phyloP scores from a whole-genome alignment of 1,140 invertebrate genomes.

The Hylaeus volcanicus region DNA sequence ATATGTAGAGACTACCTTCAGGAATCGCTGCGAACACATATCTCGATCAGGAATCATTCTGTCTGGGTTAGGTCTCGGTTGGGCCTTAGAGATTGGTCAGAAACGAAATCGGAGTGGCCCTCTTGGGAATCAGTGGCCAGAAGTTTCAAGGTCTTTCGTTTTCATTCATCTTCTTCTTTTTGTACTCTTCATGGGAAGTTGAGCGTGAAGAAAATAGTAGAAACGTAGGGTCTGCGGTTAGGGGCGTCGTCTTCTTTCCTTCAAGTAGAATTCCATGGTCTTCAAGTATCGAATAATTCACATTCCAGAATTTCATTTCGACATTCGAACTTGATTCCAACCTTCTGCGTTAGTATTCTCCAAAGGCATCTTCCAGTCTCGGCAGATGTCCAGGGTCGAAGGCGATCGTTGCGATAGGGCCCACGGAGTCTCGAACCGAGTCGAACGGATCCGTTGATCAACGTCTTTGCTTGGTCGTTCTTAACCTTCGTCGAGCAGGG shows the following conservation, averaged over 20 bases:
- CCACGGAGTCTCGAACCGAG: neutral
- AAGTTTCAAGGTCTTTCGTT: neutral
- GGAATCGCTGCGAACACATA: conserved; percentile 63
- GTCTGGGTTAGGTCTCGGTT: neutral
- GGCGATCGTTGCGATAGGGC: neutral
- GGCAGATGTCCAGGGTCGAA: neutral
- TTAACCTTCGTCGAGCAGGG: conserved; percentile 54
- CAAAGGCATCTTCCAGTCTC: neutral
- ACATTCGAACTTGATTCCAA: no score
- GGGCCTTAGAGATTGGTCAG: neutral
- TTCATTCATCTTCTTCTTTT: neutral
- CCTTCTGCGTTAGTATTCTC: no score
- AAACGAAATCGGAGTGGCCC: neutral
- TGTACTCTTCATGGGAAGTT: neutral
- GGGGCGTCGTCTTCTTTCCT: neutral
- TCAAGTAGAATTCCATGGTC: no score
- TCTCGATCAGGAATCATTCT: conserved; percentile 56
- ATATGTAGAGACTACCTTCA: conserved; percentile 41
- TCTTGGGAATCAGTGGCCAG: neutral
- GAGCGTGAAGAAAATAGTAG: neutral
- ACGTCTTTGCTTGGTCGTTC: conserved; percentile 42
- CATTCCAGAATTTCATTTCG: no score
- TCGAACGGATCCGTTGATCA: conserved; percentile 18
- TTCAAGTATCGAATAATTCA: no score
- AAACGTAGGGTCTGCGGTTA: neutral